Conservation (phyloP, 2,797 vertebrate genomes). For the Brotula barbata region DNA sequence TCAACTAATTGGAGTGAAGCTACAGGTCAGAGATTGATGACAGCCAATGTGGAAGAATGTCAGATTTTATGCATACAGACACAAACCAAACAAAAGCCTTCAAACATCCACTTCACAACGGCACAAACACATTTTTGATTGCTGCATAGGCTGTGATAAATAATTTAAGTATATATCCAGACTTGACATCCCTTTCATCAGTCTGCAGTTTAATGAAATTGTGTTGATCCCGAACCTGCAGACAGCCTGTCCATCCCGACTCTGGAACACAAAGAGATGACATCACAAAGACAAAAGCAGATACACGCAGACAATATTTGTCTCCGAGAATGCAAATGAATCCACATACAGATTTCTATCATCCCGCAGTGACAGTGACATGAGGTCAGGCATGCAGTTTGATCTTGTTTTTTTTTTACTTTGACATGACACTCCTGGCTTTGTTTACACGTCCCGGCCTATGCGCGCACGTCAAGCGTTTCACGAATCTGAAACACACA, state of each 20-base stretch:
- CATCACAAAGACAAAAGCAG: neutral
- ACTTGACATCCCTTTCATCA: slow-evolving; percentile 27
- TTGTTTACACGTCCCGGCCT: slow-evolving; percentile 38
- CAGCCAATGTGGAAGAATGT: too few relatives aligned
- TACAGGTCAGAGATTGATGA: too few relatives aligned
- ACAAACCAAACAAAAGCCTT: too few relatives aligned
- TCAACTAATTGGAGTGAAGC: too few relatives aligned
- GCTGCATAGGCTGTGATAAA: slow-evolving; percentile 22
- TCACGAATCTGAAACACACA: slow-evolving; percentile 21
- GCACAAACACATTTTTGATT: too few relatives aligned
- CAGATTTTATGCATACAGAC: too few relatives aligned
- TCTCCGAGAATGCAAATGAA: slow-evolving; percentile 16
- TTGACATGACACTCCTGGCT: slow-evolving; percentile 25
- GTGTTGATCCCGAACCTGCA: slow-evolving; percentile 16
- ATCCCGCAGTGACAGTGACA: slow-evolving; percentile 12
- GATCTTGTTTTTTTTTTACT: slow-evolving; percentile 25
- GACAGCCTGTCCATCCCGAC: slow-evolving; percentile 23
- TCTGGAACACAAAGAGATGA: slow-evolving; percentile 12
- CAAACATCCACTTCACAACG: neutral
- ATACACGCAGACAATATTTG: neutral
- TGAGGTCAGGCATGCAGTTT: slow-evolving; percentile 33
- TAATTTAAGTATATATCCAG: slow-evolving; percentile 35
- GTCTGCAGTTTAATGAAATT: slow-evolving; percentile 21
- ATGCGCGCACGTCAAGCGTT: slow-evolving; percentile 52
- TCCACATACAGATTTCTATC: slow-evolving; percentile 10